Evolutionary conservation across 2,888 invertebrate genomes (phyloP).

Genomic region (Apotomis betuletana): DNA sequence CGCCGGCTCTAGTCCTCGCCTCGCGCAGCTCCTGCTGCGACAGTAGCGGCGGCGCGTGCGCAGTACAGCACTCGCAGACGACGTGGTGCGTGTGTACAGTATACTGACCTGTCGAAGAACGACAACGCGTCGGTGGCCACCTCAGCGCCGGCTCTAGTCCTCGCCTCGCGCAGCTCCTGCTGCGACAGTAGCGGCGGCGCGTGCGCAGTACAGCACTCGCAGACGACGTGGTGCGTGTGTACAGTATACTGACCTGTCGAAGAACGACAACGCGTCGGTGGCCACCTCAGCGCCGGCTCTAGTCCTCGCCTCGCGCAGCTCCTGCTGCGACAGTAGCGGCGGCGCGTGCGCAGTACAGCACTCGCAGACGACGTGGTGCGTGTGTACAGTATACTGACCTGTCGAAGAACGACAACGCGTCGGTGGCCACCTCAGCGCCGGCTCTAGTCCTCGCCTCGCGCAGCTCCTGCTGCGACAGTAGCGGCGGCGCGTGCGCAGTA

Average conservation of each 20-base stretch:
- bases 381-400: constrained; percentile 70
- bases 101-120: constrained; percentile 88
- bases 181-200: constrained; percentile 91
- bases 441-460: constrained; percentile 86
- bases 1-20: constrained; percentile 87
- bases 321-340: constrained; percentile 87
- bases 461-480: constrained; percentile 88
- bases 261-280: constrained; percentile 95
- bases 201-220: constrained; percentile 56
- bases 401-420: constrained; percentile 95
- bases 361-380: constrained; percentile 88
- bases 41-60: constrained; percentile 86
- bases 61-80: too few relatives aligned
- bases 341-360: constrained; percentile 81
- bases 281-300: constrained; percentile 95
- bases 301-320: constrained; percentile 86
- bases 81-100: constrained; percentile 77
- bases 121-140: constrained; percentile 95
- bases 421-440: constrained; percentile 95
- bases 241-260: constrained; percentile 81
- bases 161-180: constrained; percentile 87
- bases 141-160: constrained; percentile 91
- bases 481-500: constrained; percentile 86
- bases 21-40: constrained; percentile 87
- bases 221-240: constrained; percentile 88